Base-by-base conservation (phyloP, 1,140 invertebrate species). In the Habropoda laboriosa region DNA sequence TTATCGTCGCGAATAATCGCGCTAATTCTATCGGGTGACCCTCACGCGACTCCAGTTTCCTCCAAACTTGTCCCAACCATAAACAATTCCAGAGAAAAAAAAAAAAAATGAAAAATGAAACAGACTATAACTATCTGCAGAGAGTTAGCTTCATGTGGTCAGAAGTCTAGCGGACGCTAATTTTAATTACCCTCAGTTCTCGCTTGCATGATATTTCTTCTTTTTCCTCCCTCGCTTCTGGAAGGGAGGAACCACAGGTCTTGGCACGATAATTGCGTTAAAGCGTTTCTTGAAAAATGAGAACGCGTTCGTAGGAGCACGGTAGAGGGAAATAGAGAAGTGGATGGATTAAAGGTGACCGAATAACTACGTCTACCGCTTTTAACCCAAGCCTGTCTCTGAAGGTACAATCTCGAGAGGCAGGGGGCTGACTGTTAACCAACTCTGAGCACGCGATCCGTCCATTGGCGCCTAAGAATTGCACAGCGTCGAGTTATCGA, bases 371-470 rank as follows among this genome's bases (percentile, higher is more conserved):
- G 38, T 66, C 70, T 61, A 55, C 38, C 49, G 47, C 67, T 38
- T 66, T 70, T 58, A 64, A 24, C 32, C 24, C 53, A 32, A 47
- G 53, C 66, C 67, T 76, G 68, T 78, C 66, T 78, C 73, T 24
- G 80, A 38, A 32, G 38, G 70, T 47, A 30, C 55, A 60, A 67
- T 82, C 72, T 73, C 51, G 68, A 16, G 63, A 10, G 45, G 45
- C 40, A 42, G 51, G 45, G 40, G 68, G 53, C 30, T 30, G 81
- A 49, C 61, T 24, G 71, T 83, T 87, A 88, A 87, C 27, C 73
- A 81, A 79, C 75, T 67, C 45, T 70, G 40, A 55, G 64, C 86
- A 88, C 85, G 84, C 86, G 66, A 88, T 89, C 74, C 76, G 66
- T 57, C 72, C 81, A 88, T 86, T 81, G 80, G 58, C 78, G 75